Evolutionary conservation across 2,113 vertebrate species (phyloP).

Genomic region (Noturus placidus): DNA sequence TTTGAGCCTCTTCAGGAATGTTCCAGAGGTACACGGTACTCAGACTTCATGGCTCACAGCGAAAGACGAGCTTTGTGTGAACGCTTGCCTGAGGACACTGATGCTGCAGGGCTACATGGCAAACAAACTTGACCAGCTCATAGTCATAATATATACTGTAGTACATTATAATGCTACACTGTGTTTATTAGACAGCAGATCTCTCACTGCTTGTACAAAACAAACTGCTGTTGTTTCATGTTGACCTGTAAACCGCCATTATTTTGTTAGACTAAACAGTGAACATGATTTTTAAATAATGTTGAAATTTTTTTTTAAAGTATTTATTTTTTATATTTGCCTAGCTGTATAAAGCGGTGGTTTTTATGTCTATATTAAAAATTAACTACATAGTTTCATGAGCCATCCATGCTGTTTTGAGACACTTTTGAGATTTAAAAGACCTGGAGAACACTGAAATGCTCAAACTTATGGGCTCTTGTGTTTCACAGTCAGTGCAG

Average conservation of each 20-base stretch:
- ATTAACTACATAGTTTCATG: slow-evolving; percentile 17
- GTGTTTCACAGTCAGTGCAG: slow-evolving; percentile 26
- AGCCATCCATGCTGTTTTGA: slow-evolving; percentile 11
- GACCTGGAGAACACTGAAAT: slow-evolving; percentile 7
- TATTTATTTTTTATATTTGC: background rate
- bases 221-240: slow-evolving; percentile 24
- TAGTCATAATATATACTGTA: slow-evolving; percentile 34
- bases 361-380: slow-evolving; percentile 33
- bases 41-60: slow-evolving; percentile 47
- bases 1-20: slow-evolving; percentile 57
- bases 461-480: background rate
- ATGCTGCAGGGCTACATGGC: slow-evolving; percentile 30
- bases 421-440: slow-evolving; percentile 19
- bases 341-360: background rate
- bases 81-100: slow-evolving; percentile 41
- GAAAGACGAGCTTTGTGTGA: slow-evolving; percentile 56
- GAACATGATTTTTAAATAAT: slow-evolving; percentile 10
- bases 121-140: slow-evolving; percentile 15
- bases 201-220: slow-evolving; percentile 12
- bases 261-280: slow-evolving; percentile 1
- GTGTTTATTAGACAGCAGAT: slow-evolving; percentile 22
- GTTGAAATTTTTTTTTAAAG: background rate
- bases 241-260: slow-evolving; percentile 18
- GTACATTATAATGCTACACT: slow-evolving; percentile 12
- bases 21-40: slow-evolving; percentile 46